Evolutionary conservation across 92 coral and sea anemone genomes (phyloP), one percentile per base, ranked within the genome.

Genomic region (Siderastrea radians): DNA sequence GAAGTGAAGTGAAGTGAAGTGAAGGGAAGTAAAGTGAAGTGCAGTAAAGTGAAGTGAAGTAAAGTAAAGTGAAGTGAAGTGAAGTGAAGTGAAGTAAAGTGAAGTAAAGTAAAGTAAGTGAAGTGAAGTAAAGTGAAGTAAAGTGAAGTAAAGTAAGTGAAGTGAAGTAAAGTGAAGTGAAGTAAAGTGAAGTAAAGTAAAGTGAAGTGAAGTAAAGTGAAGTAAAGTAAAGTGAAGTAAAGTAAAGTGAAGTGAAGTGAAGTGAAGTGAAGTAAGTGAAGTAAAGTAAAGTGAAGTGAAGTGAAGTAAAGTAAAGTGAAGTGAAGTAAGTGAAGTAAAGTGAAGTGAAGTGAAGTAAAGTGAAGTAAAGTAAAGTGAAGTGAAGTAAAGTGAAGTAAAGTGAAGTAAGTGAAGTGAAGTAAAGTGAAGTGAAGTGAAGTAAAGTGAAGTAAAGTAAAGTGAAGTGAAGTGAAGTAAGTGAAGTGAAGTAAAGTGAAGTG

Each of bases 401-500:
- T 17, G 0, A 66, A 45, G 84, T 79, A 60, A 19, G 84, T 62
- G 52, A 62, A 26, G 84, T 9, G 51, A 38, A 57, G 84, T 59
- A 66, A 62, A 79, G 84, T 43, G 51, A 60, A 4, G 52, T 79
- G 84, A 60, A 62, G 84, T 79, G 78, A 60, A 57, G 84, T 62
- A 43, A 63, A 5, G 72, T 75, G 61, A 75, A 75, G 60, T 75
- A 52, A 75, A 75, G 80, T 75, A 49, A 75, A 11, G 80, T 75
- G 43, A 75, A 75, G 60, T 58, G 57, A 60, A 79, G 84, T 79
- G 74, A 9, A 62, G 84, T 79, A 63, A 57, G 73, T 79, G 57
- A 63, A 62, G 84, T 79, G 54, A 63, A 62, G 84, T 79, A 49
- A 63, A 79, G 73, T 79, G 54, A 58, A 79, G 84, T 79, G 54